These are phyloP conservation scores for Loxodonta africana DNA, from an alignment of 2,113 vertebrate species.

Conservation along the genomic window DNA sequence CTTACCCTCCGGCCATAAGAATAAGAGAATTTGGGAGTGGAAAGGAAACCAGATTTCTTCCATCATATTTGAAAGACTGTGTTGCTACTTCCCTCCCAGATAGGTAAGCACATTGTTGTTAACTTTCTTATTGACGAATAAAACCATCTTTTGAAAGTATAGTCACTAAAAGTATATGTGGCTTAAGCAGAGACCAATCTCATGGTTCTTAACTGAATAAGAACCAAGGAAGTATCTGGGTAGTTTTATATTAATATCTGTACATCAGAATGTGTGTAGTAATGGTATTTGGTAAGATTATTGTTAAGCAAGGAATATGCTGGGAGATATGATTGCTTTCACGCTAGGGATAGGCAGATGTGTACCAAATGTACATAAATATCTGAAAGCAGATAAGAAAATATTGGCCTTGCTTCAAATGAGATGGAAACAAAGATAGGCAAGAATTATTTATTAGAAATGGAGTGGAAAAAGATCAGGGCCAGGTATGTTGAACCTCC, in stretches of 20 bases:
- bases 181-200: constrained; percentile 5
- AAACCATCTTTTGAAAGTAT: constrained; percentile 12
- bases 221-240: constrained; percentile 24
- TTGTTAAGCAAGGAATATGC: constrained; percentile 71
- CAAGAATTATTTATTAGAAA: constrained; percentile 81
- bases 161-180: neutral
- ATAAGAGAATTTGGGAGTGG: neutral
- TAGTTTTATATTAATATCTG: constrained; percentile 37
- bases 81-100: neutral
- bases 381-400: constrained; percentile 71
- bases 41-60: constrained; percentile 5
- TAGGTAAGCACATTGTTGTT: neutral
- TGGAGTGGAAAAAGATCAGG: constrained; percentile 77
- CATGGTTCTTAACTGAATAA: constrained; percentile 62
- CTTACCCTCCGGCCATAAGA: neutral
- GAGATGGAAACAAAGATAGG: constrained; percentile 76
- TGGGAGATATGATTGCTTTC: constrained; percentile 59
- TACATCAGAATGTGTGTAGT: constrained; percentile 36
- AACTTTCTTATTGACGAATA: constrained; percentile 24
- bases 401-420: constrained; percentile 69
- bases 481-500: constrained; percentile 68
- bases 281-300: constrained; percentile 56
- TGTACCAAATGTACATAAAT: constrained; percentile 28
- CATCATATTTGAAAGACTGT: neutral
- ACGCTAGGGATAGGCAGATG: constrained; percentile 52